Evolutionary conservation across 2,113 vertebrate species (phyloP), one percentile per base, ranked within the genome.

Genomic region (Heloderma charlesbogerti): DNA sequence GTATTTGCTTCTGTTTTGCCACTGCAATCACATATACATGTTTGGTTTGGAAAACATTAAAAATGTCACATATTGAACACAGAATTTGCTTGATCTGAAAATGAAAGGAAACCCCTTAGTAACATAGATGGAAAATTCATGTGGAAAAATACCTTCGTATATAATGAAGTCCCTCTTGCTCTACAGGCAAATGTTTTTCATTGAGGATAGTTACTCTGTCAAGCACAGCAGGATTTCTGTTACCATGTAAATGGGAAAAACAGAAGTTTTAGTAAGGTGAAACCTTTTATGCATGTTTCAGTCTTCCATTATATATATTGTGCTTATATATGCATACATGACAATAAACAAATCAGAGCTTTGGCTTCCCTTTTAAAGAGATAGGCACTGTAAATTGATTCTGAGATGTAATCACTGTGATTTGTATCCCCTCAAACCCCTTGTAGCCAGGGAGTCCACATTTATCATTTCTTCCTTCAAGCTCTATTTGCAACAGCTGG

Each of bases 401-500:
- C 96, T 93, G 75, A 88, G 75, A 94, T 83, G 20, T 89, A 92
- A 87, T 69, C 37, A 90, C 34, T 89, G 82, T 89, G 34, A 93
- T 51, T 91, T 93, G 7, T 9, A 80, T 78, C 91, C 91, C 93
- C 74, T 93, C 81, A 90, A 95, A 72, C 9, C 71, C 79, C 80
- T 93, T 89, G 67, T 43, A 95, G 88, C 86, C 88, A 87, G 90
- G 85, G 29, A 92, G 91, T 92, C 91, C 93, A 88, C 25, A 67
- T 84, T 87, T 95, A 87, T 82, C 43, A 89, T 93, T 93, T 87
- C 51, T 86, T 78, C 66, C 79, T 89, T 91, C 31, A 31, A 10
- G 89, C 74, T 85, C 74, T 92, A 37, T 92, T 88, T 89, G 31
- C 51, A 91, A 93, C 80, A 90, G 9, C 60, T 93, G 88, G 93